Percentiles rank a stretch among this genome's conserved stretches.
Evolutionary conservation across 2,888 invertebrate genomes (phyloP).

Genomic region (Lysandra coridon): DNA sequence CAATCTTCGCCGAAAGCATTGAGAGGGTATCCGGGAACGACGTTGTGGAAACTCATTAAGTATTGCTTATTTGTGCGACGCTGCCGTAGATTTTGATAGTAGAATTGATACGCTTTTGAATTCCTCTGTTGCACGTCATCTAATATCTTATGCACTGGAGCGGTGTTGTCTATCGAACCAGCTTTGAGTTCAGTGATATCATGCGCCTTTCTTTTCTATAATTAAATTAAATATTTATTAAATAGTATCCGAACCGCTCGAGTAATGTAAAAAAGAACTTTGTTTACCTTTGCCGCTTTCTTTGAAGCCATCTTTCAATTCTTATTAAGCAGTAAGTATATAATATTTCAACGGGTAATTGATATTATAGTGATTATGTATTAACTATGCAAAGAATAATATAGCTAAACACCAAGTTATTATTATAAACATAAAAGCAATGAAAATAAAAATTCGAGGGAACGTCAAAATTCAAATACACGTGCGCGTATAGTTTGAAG

Average conservation of each 20-base stretch:
- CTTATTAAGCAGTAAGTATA: not conserved
- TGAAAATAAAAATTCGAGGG: not conserved
- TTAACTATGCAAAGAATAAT: not conserved
- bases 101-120: conserved; percentile 52
- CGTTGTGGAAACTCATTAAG: conserved; percentile 47
- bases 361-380: not conserved
- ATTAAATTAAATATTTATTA: not conserved
- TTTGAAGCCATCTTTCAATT: conserved; percentile 4
- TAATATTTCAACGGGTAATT: not conserved
- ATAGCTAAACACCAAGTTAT: not conserved
- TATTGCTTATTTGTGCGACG: conserved; percentile 40
- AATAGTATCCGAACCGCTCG: not conserved
- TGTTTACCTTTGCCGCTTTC: not conserved
- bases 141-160: conserved; percentile 54
- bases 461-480: not conserved
- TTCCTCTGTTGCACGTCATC: conserved; percentile 51
- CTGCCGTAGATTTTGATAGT: conserved; percentile 52
- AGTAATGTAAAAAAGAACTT: not conserved
- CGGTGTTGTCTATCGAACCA: conserved; percentile 54
- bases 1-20: conserved; percentile 60
- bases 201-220: conserved; percentile 32
- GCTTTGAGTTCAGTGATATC: conserved; percentile 46
- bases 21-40: conserved; percentile 56
- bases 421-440: not conserved
- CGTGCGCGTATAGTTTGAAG: not conserved